These are phyloP conservation scores for Poecilia latipinna DNA, from an alignment of 2,113 vertebrate genomes.

Conservation along the genomic window DNA sequence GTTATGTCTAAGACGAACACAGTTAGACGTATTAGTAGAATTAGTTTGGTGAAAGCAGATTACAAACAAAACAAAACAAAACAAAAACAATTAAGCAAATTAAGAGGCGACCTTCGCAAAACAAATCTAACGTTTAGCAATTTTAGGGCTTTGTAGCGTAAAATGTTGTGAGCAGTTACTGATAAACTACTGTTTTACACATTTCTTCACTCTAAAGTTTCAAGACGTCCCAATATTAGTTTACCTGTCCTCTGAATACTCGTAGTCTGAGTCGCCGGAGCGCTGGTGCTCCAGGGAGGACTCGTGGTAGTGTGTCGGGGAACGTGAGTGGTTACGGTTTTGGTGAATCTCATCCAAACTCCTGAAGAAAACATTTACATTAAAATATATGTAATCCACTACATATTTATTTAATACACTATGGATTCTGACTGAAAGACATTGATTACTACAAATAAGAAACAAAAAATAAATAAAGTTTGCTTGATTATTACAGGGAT, in stretches of 20 bases:
- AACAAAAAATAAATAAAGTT: not conserved
- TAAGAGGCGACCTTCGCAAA: not conserved
- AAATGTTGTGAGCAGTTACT: not conserved
- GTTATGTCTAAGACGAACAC: constrained; percentile 29
- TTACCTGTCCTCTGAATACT: constrained; percentile 99
- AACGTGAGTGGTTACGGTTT: constrained; percentile 91
- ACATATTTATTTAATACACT: too few relatives aligned
- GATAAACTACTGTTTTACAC: not conserved
- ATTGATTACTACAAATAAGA: not conserved
- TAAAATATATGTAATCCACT: too few relatives aligned
- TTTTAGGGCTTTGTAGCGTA: too few relatives aligned
- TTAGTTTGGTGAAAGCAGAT: constrained; percentile 36
- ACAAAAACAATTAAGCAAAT: not conserved
- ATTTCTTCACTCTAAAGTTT: not conserved
- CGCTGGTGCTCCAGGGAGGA: constrained; percentile 87
- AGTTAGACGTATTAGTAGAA: constrained; percentile 76
- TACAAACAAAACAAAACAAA: constrained; percentile 7
- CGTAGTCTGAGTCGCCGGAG: constrained; percentile 90
- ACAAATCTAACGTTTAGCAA: too few relatives aligned
- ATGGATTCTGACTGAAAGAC: not conserved
- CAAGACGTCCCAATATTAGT: constrained; percentile 23
- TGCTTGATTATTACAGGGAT: not conserved
- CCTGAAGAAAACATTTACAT: constrained; percentile 72
- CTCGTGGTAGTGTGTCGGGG: constrained; percentile 92
- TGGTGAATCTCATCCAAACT: constrained; percentile 99